A percentile compares a stretch with the other conserved stretches of the same genome.
Evolutionary conservation across 2,888 invertebrate species (phyloP).

Genomic region (Andrena flavipes): DNA sequence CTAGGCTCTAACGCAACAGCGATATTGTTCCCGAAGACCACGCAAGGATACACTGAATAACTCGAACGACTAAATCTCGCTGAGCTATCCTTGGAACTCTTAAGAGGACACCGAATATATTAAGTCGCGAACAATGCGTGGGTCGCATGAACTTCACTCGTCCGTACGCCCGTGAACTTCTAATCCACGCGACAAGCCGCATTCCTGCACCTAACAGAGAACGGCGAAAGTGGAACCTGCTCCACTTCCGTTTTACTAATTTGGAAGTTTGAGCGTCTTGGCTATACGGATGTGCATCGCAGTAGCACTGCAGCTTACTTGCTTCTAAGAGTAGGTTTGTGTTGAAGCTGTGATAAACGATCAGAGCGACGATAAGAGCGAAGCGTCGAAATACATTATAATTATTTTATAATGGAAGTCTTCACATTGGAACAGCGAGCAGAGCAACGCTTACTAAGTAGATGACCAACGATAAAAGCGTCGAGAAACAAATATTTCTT

Average conservation of each 20-base stretch:
- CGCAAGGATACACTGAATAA: not conserved
- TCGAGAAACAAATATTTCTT: too few species aligned
- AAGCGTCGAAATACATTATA: too few species aligned
- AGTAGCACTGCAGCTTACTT: not conserved
- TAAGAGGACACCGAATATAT: constrained; percentile 8
- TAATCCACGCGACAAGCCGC: constrained; percentile 58
- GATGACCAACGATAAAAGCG: too few species aligned
- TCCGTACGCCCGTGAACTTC: constrained; percentile 59
- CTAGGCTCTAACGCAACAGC: not conserved
- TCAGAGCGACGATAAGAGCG: too few species aligned
- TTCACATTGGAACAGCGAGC: too few species aligned
- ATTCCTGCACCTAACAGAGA: constrained; percentile 59
- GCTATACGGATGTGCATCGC: not conserved
- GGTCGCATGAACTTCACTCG: constrained; percentile 29
- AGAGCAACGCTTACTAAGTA: too few species aligned
- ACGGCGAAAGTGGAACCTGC: constrained; percentile 70
- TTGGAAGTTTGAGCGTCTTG: constrained; percentile 54
- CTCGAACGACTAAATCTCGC: constrained; percentile 1
- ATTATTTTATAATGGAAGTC: too few species aligned
- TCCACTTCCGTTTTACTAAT: constrained; percentile 73
- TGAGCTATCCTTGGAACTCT: constrained; percentile 21
- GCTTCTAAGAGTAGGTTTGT: not conserved
- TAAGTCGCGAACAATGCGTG: constrained; percentile 14
- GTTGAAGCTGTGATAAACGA: too few species aligned
- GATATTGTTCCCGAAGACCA: not conserved